Base-by-base conservation (phyloP, 2,797 vertebrate genomes). In the Oreochromis grahami region DNA sequence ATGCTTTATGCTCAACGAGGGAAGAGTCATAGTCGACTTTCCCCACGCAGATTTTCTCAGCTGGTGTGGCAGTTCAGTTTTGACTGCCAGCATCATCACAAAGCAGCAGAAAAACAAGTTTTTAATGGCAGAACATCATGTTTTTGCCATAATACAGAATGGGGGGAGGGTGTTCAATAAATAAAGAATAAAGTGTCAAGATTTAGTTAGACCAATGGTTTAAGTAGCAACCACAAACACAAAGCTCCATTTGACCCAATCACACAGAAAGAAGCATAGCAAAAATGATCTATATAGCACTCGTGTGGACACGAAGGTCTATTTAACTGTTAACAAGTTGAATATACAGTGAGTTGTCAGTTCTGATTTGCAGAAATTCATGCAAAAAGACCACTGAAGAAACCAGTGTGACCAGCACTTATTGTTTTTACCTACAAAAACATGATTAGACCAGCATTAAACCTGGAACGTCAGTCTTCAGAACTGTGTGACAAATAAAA, bases 1-100 rank as follows among this genome's bases (percentile, higher is more conserved):
- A 41, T 82, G 14, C 55, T 26, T 45, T n/a, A 24, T 55, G 70
- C 17, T 78, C 48, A 78, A 78, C 26, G 4, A 88, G 52, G 32
- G 51, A 56, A 60, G 79, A 60, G 38, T 79, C 76, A 76, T 84
- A 55, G 45, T 77, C 11, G 14, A 34, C 70, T 84, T 90, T 85
- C 86, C 84, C 84, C 85, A 89, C 55, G 19, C 84, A 90, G 83
- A 88, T 90, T 87, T 50, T 70, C 68, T 82, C 82, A 80, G 63
- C 83, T 82, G 76, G 70, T 79, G 26, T 24, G 60, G 78, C 29
- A 86, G 81, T 45, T 84, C 32, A 86, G 76, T 45, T 24, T 41
- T 38, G 70, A 26, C 53, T 80, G 34, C n/a, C 45, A 79, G 8
- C 74, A 58, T 36, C 3, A 36, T 78, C 78, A 60, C 78, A 88